These are phyloP conservation scores for Rambutsinella grinnellia DNA, from an alignment of 2,888 invertebrate species.

Conservation along the genomic window DNA sequence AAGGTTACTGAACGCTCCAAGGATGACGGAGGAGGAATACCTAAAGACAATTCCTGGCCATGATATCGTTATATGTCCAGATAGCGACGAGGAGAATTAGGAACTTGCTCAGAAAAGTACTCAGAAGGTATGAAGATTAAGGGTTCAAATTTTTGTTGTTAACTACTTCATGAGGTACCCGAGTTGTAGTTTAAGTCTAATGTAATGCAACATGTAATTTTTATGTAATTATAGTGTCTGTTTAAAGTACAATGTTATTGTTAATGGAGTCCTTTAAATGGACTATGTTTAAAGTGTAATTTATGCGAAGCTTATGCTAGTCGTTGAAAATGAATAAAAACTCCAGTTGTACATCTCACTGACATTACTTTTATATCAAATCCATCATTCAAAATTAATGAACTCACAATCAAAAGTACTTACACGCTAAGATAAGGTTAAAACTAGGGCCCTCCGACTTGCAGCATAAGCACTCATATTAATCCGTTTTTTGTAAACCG, in stretches of 20 bases:
- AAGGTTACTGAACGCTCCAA: neutral
- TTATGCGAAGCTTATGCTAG: too few species aligned
- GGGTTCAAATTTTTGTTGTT: neutral
- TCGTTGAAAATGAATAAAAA: too few species aligned
- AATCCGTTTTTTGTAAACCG: neutral
- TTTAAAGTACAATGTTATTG: too few species aligned
- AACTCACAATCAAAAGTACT: slow-evolving; percentile 40
- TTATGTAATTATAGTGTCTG: slow-evolving; percentile 1
- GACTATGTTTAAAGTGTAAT: neutral
- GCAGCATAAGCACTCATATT: slow-evolving; percentile 26
- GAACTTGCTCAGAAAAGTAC: neutral
- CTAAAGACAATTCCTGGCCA: slow-evolving; percentile 40
- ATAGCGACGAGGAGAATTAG: slow-evolving; percentile 49
- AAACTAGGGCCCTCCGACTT: slow-evolving; percentile 31
- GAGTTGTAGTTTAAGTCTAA: too few species aligned
- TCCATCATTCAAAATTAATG: slow-evolving; percentile 45
- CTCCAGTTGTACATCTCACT: too few species aligned
- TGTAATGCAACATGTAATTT: too few species aligned
- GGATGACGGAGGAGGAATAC: slow-evolving; percentile 13
- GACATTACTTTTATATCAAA: slow-evolving; percentile 45
- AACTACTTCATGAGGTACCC: too few species aligned
- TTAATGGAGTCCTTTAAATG: neutral
- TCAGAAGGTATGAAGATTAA: too few species aligned
- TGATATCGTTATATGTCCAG: slow-evolving; percentile 41
- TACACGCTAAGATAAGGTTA: slow-evolving; percentile 16